Conservation (phyloP, 2,888 invertebrate species). For the Leistus spinibarbis region DNA sequence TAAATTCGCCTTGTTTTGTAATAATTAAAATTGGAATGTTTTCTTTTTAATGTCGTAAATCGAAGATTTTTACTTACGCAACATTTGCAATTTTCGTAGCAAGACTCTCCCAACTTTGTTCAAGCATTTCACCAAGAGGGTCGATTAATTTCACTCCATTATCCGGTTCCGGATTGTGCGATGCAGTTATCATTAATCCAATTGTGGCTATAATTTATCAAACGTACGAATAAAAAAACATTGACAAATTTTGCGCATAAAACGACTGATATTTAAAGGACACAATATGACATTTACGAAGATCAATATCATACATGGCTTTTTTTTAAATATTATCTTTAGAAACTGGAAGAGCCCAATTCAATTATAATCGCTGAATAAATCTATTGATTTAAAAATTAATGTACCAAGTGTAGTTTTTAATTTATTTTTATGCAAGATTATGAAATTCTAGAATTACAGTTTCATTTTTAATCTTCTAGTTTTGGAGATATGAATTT, state of each 20-base stretch:
- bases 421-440: too few species aligned
- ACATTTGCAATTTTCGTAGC: conserved; percentile 89
- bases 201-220: conserved; percentile 66
- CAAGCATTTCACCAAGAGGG: conserved; percentile 96
- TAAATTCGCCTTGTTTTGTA: too few species aligned
- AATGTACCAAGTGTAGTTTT: too few species aligned
- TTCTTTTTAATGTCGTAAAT: background rate
- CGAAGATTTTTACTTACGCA: conserved; percentile 58
- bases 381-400: too few species aligned
- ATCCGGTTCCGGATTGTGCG: conserved; percentile 95
- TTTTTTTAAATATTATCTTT: background rate
- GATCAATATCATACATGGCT: background rate
- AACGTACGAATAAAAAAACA: conserved; percentile 3
- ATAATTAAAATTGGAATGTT: too few species aligned
- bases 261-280: background rate
- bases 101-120: conserved; percentile 86
- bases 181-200: conserved; percentile 99
- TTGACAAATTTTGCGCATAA: background rate
- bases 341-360: background rate
- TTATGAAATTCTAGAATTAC: too few species aligned
- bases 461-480: too few species aligned
- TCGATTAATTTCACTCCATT: conserved; percentile 97
- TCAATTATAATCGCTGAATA: too few species aligned
- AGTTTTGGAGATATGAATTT: too few species aligned
- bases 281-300: background rate